Conservation (phyloP, 2,888 invertebrate genomes). For the Calameuta pallipes region DNA sequence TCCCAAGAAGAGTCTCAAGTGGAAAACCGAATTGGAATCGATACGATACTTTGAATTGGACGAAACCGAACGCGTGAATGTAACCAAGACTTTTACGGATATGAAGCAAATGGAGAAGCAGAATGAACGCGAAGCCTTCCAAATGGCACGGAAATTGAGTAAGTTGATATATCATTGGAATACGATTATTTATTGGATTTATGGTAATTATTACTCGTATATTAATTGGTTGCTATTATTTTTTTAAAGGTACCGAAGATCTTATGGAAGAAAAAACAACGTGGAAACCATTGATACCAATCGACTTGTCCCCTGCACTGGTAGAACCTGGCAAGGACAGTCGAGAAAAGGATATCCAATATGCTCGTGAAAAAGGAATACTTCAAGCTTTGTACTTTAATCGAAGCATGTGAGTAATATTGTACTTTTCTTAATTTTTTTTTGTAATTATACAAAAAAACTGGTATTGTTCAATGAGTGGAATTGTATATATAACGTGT, state of each 20-base stretch:
- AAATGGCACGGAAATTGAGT: constrained; percentile 80
- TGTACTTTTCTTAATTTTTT: background rate
- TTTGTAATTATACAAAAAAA: background rate
- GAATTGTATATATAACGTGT: background rate
- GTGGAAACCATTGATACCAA: constrained; percentile 79
- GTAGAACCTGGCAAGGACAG: constrained; percentile 82
- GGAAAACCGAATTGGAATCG: constrained; percentile 87
- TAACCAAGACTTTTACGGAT: constrained; percentile 90
- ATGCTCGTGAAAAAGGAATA: constrained; percentile 86
- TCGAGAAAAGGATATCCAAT: constrained; percentile 87
- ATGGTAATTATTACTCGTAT: background rate
- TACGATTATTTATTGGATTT: background rate
- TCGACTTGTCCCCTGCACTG: constrained; percentile 77
- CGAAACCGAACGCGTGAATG: constrained; percentile 96
- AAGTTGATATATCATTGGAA: constrained; percentile 49
- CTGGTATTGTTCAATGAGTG: background rate
- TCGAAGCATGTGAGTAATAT: constrained; percentile 71
- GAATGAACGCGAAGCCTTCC: constrained; percentile 86
- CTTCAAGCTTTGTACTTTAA: constrained; percentile 86
- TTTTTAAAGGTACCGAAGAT: constrained; percentile 70
- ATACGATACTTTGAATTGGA: constrained; percentile 93
- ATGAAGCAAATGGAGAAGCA: constrained; percentile 91
- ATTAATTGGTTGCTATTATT: background rate
- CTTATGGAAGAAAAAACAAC: constrained; percentile 83
- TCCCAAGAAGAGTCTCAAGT: constrained; percentile 83